Evolutionary conservation across 2,797 vertebrate genomes (phyloP).

Genomic region (Mastacembelus armatus): DNA sequence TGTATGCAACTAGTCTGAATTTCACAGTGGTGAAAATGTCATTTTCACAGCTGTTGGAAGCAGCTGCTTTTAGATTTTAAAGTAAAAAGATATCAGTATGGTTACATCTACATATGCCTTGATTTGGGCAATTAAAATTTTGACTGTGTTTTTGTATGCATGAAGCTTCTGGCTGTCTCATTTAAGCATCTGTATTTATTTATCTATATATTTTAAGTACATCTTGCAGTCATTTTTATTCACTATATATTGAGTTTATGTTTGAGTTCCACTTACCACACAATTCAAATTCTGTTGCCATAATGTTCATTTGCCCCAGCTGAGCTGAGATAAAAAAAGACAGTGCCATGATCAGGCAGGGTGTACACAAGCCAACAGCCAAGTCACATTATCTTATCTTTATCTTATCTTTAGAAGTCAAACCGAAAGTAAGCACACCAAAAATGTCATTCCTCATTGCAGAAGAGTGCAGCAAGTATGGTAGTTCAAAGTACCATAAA

Average conservation of each 20-base stretch:
- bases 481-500: not conserved
- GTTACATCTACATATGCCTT: not conserved
- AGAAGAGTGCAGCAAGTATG: not conserved
- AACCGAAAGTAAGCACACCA: not conserved
- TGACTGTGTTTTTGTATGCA: not conserved
- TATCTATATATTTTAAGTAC: not conserved
- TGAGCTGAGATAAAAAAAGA: too few relatives aligned
- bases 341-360: not conserved
- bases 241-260: too few relatives aligned
- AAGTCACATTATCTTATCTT: not conserved
- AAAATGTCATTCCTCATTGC: not conserved
- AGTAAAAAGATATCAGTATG: not conserved
- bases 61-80: slow-evolving; percentile 27
- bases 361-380: not conserved
- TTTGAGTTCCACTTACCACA: too few relatives aligned
- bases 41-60: slow-evolving; percentile 25
- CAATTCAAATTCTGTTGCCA: not conserved
- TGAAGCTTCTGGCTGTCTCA: not conserved
- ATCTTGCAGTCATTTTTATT: too few relatives aligned
- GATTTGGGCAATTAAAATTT: not conserved
- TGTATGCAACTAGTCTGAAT: slow-evolving; percentile 24
- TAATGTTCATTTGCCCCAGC: not conserved
- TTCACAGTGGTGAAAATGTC: not conserved
- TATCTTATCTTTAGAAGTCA: not conserved
- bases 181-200: not conserved